Base-by-base conservation (phyloP, 2,797 vertebrate genomes). In the Luscinia megarhynchos region DNA sequence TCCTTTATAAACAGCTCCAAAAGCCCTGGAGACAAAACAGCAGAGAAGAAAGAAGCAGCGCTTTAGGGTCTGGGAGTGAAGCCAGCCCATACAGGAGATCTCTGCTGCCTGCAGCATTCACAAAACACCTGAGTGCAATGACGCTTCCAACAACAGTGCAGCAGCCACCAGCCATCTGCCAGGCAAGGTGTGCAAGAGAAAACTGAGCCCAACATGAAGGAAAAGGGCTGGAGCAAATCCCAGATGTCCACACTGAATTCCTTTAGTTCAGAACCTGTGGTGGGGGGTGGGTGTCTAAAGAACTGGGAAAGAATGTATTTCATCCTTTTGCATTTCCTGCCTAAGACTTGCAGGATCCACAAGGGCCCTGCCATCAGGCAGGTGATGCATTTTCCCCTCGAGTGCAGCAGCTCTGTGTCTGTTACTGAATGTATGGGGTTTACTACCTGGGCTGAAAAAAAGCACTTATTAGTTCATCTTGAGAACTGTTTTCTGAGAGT, bases 1-100 rank as follows among this genome's bases (percentile, higher is more conserved):
- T 48, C 99, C 99, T 79, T 99, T 99, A 95, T 99, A 99, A 96
- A 99, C 99, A 41, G 99, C 99, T 87, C 99, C 99, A 1, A 99
- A 99, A 4, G 99, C 99, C 97, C 99, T 99, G 96, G 21, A 97
- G 91, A 97, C 77, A 95, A 54, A 89, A 48, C 4, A 77, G 54
- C 18, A 73, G 55, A 1, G 4, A 61, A 86, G 55, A 73, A 57
- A 32, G 23, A 24, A 94, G 48, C 34, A 34, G 34, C 34, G 2
- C 24, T 30, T 63, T 26, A 55, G 38, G 19, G 4, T 11, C 26
- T 23, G 0, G 2, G 21, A 45, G 41, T 10, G 50, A 51, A n/a
- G 40, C 23, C 70, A 80, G 58, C 30, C 9, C 46, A 45, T 36
- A n/a, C 30, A 76, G 29, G 45, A 75, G 29, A 48, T 23, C 46